Percentiles rank a stretch among this genome's conserved stretches.
These are phyloP conservation scores for Phoronis australis DNA, from an alignment of 2,888 invertebrate genomes.

Conservation along the genomic window DNA sequence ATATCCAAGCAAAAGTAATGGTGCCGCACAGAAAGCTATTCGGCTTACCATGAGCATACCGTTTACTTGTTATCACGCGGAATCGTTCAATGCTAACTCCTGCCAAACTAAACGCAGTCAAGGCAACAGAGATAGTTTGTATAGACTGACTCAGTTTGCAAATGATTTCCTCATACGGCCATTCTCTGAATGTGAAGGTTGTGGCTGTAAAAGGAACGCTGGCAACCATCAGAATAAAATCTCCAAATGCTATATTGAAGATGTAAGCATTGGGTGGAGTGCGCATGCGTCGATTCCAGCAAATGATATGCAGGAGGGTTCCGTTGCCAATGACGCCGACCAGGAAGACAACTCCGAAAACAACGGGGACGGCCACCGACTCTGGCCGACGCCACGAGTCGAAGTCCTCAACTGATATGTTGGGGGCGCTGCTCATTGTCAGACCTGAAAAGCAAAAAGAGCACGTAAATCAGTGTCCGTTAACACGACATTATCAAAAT, in stretches of 20 bases:
- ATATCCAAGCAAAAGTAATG: conserved; percentile 61
- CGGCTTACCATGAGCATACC: conserved; percentile 53
- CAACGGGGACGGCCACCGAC: conserved; percentile 72
- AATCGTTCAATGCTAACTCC: conserved; percentile 85
- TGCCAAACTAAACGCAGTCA: conserved; percentile 86
- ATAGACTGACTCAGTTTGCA: conserved; percentile 73
- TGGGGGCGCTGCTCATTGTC: no score
- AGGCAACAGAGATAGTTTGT: conserved; percentile 84
- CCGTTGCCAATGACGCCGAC: conserved; percentile 80
- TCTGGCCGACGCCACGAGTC: no score
- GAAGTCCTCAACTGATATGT: no score
- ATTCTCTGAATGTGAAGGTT: conserved; percentile 77
- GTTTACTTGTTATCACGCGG: conserved; percentile 84
- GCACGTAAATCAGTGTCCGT: no score
- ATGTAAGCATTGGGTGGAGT: conserved; percentile 80
- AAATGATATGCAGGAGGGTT: conserved; percentile 72
- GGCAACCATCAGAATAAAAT: conserved; percentile 72
- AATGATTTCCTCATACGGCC: conserved; percentile 83
- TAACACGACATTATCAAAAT: no score
- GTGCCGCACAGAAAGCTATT: conserved; percentile 57
- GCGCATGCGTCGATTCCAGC: conserved; percentile 73
- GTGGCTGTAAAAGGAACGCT: conserved; percentile 79
- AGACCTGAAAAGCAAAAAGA: no score
- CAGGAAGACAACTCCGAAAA: conserved; percentile 77
- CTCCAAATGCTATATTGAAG: conserved; percentile 77